A percentile compares a stretch with the other conserved stretches of the same genome.
Conservation (phyloP, 2,888 invertebrate genomes). For the Drosophila meridiana region DNA sequence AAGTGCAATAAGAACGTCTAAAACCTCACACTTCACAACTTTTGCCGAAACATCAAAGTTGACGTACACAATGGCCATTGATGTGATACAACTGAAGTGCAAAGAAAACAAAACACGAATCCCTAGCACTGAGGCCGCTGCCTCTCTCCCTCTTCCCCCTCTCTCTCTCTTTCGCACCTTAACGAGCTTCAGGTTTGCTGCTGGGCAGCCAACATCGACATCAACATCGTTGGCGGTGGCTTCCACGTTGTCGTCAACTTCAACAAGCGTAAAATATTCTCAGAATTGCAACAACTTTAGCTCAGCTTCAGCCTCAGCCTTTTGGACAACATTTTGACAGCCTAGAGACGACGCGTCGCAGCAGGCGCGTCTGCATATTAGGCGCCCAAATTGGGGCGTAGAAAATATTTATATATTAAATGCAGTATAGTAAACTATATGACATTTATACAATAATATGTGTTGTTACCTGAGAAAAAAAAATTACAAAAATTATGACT, state of each 20-base stretch:
- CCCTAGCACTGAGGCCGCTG: conserved; percentile 49
- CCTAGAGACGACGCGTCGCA: conserved; percentile 27
- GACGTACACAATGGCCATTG: conserved; percentile 81
- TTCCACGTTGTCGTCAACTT: conserved; percentile 69
- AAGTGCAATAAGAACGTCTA: conserved; percentile 80
- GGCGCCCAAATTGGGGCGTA: conserved; percentile 30
- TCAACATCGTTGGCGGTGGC: conserved; percentile 67
- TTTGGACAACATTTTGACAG: conserved; percentile 58
- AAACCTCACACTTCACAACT: conserved; percentile 81
- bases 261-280: conserved; percentile 77
- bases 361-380: conserved; percentile 24
- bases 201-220: conserved; percentile 25
- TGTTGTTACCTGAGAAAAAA: too few species aligned
- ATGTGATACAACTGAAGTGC: conserved; percentile 80
- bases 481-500: too few species aligned
- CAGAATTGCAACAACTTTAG: conserved; percentile 78
- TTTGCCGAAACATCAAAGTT: conserved; percentile 82
- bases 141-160: neutral
- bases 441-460: too few species aligned
- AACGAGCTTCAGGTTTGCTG: conserved; percentile 26
- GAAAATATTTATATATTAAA: neutral
- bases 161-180: conserved; percentile 6
- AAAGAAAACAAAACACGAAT: conserved; percentile 79
- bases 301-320: conserved; percentile 48
- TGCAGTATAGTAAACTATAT: neutral